Evolutionary conservation across 1,140 invertebrate genomes (phyloP).

Genomic region (Amyelois transitella): DNA sequence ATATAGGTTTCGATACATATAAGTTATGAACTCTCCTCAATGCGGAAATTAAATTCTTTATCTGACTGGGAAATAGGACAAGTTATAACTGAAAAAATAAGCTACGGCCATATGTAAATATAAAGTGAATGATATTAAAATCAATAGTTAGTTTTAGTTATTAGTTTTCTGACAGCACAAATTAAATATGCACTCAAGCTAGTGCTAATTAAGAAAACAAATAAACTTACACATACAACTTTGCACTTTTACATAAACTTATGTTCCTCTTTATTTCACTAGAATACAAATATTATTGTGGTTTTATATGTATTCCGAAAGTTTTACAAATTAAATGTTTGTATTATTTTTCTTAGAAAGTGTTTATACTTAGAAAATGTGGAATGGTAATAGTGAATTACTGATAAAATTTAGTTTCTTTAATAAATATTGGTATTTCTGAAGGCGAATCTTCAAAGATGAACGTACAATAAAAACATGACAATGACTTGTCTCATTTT

Average conservation of each 20-base stretch:
- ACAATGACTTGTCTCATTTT: not conserved
- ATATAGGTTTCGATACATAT: too few species aligned
- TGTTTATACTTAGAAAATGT: not conserved
- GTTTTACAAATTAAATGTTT: too few species aligned
- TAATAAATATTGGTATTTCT: too few species aligned
- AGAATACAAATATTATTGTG: not conserved
- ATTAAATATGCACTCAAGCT: not conserved
- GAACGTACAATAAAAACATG: not conserved
- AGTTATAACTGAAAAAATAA: not conserved
- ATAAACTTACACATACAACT: not conserved
- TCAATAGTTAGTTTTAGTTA: too few species aligned
- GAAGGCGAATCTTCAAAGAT: too few species aligned
- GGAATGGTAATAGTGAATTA: not conserved
- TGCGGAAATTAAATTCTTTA: not conserved
- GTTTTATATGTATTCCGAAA: too few species aligned
- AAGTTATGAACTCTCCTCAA: not conserved
- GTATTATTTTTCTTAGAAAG: too few species aligned
- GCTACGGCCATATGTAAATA: not conserved
- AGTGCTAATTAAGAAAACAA: not conserved
- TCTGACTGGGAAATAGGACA: too few species aligned
- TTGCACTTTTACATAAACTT: not conserved
- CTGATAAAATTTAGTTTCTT: not conserved
- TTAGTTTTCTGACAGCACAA: not conserved
- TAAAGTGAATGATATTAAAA: not conserved
- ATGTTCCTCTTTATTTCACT: not conserved